A percentile compares a stretch with the other conserved stretches of the same genome.
phyloP scores from a whole-genome alignment of 2,113 vertebrate genomes.

The Apodemus speciosus region DNA sequence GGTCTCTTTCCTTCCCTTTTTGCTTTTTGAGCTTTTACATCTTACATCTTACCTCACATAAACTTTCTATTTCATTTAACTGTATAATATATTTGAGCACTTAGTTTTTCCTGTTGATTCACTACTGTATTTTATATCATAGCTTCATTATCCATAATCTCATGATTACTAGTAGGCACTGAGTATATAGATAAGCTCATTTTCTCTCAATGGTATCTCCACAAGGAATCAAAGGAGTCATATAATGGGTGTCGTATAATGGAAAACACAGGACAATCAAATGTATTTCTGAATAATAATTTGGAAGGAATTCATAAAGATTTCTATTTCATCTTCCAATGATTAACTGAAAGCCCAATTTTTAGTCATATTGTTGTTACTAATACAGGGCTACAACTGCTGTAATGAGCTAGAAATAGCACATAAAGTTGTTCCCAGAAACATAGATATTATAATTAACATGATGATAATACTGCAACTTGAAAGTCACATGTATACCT shows the following conservation, averaged over 20 bases:
- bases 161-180: not conserved
- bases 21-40: not conserved
- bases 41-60: not conserved
- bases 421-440: not conserved
- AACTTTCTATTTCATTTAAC: slow-evolving; percentile 7
- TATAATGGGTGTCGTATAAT: not conserved
- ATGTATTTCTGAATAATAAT: not conserved
- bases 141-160: not conserved
- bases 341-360: not conserved
- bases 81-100: not conserved
- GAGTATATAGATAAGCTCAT: not conserved
- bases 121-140: not conserved
- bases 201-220: not conserved
- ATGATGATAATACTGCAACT: not conserved
- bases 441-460: not conserved
- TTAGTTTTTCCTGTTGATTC: not conserved
- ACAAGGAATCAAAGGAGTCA: not conserved
- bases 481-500: not conserved
- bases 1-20: not conserved
- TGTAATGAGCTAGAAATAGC: not conserved
- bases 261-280: not conserved
- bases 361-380: not conserved
- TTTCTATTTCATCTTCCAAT: not conserved
- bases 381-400: not conserved
- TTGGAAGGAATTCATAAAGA: not conserved